Evolutionary conservation across 2,888 invertebrate genomes (phyloP).

Genomic region (Eupeodes luniger): DNA sequence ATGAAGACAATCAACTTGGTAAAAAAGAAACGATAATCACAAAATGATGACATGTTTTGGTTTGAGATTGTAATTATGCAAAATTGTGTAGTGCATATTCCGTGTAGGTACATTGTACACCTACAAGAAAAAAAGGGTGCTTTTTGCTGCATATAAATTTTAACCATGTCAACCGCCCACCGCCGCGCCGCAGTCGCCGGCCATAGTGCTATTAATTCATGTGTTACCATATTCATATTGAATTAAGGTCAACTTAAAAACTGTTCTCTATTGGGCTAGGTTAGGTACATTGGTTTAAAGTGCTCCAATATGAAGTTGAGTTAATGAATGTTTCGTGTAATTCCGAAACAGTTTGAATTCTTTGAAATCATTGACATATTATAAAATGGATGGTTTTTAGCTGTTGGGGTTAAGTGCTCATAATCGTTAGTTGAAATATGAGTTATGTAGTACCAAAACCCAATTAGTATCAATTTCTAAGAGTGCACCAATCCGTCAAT

Average conservation of each 20-base stretch:
- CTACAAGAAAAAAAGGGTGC: neutral
- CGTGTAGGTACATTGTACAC: neutral
- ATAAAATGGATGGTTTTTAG: too few relatives aligned
- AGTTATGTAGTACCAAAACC: too few relatives aligned
- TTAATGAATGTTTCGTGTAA: neutral
- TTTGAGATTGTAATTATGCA: neutral
- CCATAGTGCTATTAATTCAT: neutral
- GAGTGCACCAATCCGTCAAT: too few relatives aligned
- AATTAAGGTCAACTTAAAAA: neutral
- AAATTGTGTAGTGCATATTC: neutral
- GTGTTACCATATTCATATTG: neutral
- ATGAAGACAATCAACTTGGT: neutral
- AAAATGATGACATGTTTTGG: conserved; percentile 8
- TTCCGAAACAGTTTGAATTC: neutral
- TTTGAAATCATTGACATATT: neutral
- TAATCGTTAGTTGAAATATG: too few relatives aligned
- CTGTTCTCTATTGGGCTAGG: neutral
- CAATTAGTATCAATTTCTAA: too few relatives aligned
- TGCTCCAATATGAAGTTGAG: neutral
- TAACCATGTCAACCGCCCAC: too few relatives aligned
- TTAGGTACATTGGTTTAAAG: neutral
- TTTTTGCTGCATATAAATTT: neutral
- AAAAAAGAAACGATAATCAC: neutral
- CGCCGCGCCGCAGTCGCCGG: too few relatives aligned
- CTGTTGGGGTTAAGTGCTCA: too few relatives aligned